These are phyloP conservation scores for Tetramorium simillimum DNA, from an alignment of 1,140 invertebrate species.

Conservation along the genomic window DNA sequence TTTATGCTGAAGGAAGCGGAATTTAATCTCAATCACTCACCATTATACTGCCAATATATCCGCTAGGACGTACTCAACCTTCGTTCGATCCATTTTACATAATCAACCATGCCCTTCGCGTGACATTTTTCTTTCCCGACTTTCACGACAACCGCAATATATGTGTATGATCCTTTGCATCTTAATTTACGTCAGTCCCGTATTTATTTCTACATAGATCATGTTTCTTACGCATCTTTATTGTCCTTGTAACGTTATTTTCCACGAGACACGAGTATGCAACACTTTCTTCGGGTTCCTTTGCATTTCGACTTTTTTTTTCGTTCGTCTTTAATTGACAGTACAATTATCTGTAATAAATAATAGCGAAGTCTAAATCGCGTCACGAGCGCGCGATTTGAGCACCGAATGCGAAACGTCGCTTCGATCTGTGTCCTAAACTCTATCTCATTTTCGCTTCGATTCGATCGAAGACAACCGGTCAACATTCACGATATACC, in stretches of 20 bases:
- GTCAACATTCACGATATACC: background rate
- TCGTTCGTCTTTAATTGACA: constrained; percentile 67
- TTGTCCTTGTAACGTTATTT: constrained; percentile 14
- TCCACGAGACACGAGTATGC: constrained; percentile 18
- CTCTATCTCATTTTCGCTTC: background rate
- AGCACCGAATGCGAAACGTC: constrained; percentile 43
- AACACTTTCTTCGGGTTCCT: constrained; percentile 55
- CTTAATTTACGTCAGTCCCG: constrained; percentile 57
- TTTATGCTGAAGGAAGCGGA: constrained; percentile 80
- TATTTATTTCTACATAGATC: constrained; percentile 52
- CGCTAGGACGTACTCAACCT: constrained; percentile 73
- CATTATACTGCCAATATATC: constrained; percentile 80
- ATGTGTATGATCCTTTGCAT: constrained; percentile 55
- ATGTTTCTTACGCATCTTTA: constrained; percentile 17
- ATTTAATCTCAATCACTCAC: constrained; percentile 77
- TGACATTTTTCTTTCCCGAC: constrained; percentile 64
- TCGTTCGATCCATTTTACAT: constrained; percentile 64
- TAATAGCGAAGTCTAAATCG: constrained; percentile 66
- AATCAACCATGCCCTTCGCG: constrained; percentile 45
- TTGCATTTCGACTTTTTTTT: constrained; percentile 62
- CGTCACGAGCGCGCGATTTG: constrained; percentile 46
- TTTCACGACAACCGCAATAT: constrained; percentile 65
- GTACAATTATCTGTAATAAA: constrained; percentile 74
- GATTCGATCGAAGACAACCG: constrained; percentile 3
- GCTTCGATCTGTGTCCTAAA: constrained; percentile 13